Percentiles rank a stretch among this genome's conserved stretches.
Evolutionary conservation across 2,797 vertebrate genomes (phyloP).

Genomic region (Acridotheres tristis): DNA sequence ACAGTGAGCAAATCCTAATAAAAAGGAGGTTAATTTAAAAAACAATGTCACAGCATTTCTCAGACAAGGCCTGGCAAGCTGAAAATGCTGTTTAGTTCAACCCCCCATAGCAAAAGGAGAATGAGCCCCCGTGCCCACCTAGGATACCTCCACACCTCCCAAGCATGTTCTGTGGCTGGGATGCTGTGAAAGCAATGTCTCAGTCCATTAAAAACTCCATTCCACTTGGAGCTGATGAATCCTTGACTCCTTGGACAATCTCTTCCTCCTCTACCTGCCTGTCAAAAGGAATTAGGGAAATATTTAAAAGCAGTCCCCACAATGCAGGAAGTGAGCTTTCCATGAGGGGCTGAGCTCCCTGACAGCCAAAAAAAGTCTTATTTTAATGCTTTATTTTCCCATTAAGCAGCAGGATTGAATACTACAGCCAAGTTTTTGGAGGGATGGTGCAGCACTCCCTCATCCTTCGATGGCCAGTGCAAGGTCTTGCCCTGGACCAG

Average conservation of each 20-base stretch:
- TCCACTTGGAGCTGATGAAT: background rate
- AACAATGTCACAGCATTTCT: background rate
- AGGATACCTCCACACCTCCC: background rate
- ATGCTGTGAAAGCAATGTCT: background rate
- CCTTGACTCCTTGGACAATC: background rate
- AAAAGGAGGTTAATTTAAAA: background rate
- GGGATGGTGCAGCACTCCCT: background rate
- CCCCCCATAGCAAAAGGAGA: background rate
- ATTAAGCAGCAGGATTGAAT: background rate
- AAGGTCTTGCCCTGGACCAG: background rate
- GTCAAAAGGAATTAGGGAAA: background rate
- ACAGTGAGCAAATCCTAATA: background rate
- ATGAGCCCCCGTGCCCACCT: background rate
- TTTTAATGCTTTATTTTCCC: background rate
- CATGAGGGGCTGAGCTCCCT: background rate
- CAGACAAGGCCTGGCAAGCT: fast-evolving
- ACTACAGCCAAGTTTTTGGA: background rate
- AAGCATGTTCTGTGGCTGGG: background rate
- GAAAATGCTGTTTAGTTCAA: background rate
- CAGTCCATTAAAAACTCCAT: background rate
- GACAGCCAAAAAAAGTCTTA: background rate
- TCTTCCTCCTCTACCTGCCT: background rate
- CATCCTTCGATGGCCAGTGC: fast-evolving
- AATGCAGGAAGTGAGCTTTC: background rate
- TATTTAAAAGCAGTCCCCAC: background rate